These are phyloP conservation scores for Sapayoa aenigma DNA, from an alignment of 2,113 vertebrate species.

Conservation along the genomic window DNA sequence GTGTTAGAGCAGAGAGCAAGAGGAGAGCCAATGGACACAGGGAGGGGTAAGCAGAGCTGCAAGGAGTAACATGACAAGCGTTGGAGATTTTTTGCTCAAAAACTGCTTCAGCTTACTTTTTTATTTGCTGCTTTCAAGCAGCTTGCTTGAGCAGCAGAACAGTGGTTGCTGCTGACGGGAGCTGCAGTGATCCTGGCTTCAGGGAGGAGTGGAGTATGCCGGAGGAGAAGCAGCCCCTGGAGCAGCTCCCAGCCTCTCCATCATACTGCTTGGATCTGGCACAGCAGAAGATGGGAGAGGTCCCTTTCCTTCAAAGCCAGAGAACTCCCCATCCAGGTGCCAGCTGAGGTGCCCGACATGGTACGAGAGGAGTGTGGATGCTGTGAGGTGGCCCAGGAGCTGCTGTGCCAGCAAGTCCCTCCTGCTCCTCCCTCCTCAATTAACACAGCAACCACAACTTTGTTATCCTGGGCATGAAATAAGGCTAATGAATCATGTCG, in stretches of 20 bases:
- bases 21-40: neutral
- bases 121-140: neutral
- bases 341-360: neutral
- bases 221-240: neutral
- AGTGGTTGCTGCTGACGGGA: fast-evolving
- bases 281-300: neutral
- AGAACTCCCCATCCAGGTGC: neutral
- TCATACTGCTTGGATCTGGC: fast-evolving
- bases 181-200: neutral
- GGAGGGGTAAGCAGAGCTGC: neutral
- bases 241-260: neutral
- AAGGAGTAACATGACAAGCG: neutral
- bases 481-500: slow-evolving; percentile 54
- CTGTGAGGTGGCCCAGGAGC: neutral
- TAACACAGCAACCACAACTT: slow-evolving; percentile 48
- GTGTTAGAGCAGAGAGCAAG: neutral
- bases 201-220: neutral
- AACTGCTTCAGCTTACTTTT: neutral
- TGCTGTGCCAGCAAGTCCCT: neutral
- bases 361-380: neutral
- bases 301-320: neutral
- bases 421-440: slow-evolving; percentile 45
- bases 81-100: neutral
- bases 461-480: slow-evolving; percentile 52
- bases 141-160: neutral